Evolutionary conservation across 1,140 invertebrate species (phyloP), one percentile per base, ranked within the genome.

Genomic region (Drosophila suzukii): DNA sequence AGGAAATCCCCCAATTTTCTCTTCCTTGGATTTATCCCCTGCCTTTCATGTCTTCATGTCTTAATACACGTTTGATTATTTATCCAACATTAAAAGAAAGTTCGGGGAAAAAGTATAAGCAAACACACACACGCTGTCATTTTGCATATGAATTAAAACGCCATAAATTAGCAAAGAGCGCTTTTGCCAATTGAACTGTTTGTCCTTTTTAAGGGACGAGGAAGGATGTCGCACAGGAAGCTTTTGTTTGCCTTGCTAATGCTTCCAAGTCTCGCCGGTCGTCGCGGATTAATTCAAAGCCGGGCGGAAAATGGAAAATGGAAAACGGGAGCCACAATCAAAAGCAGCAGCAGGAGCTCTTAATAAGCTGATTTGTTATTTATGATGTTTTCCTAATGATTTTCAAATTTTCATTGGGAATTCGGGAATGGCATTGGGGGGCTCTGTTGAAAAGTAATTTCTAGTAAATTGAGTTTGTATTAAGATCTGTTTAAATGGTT

Each of bases 131-230:
- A 51, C 38, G 34, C 39, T 32, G 47, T 70, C 51, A 81, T 65
- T 90, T 90, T 76, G 86, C 86, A 90, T 90, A 90, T 90, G 88
- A 90, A 90, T 90, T 90, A 90, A 90, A 86, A 71, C 86, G 88
- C 78, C 85, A 90, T 89, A 89, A 89, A 85, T 89, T 85, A 84
- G 73, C 80, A 89, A 89, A 38, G 46, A 60, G 38, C 65, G 62
- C 74, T 58, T 67, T 65, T 61, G 60, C 34, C 67, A 73, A 76
- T 79, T 71, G 71, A 76, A 76, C 54, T 51, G 47, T 65, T 53
- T 36, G 65, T 68, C 65, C 60, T 68, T 65, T 44, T 43, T 10
- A 7, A 46, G 11, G 56, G 38, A 32, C 32, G 36, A 36, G 51
- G 12, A 13, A 34, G 41, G 43, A 61, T 50, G 70, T 47, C 54